A percentile compares a stretch with the other conserved stretches of the same genome.
These are phyloP conservation scores for Patella depressa DNA, from an alignment of 2,888 invertebrate genomes.

Conservation along the genomic window DNA sequence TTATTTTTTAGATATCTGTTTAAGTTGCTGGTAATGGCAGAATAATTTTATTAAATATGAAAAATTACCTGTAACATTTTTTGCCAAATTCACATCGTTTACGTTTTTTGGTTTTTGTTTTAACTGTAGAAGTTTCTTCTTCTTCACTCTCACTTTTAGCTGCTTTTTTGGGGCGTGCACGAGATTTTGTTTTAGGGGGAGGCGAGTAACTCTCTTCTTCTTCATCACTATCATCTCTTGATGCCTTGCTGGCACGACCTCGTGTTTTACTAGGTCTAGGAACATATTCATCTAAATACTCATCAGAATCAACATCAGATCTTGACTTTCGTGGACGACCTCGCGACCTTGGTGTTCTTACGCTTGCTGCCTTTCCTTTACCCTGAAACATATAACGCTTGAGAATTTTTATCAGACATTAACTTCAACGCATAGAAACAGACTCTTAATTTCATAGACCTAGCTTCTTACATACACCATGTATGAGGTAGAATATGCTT, in stretches of 20 bases:
- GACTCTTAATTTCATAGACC: no score
- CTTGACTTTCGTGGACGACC: constrained; percentile 29
- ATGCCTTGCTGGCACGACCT: constrained; percentile 40
- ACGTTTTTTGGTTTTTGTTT: constrained; percentile 31
- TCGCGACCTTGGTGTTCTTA: constrained; percentile 28
- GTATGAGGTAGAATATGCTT: no score
- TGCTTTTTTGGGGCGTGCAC: constrained; percentile 25
- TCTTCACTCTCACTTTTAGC: constrained; percentile 27
- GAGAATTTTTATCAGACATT: no score
- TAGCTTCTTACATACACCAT: no score
- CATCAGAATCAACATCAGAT: constrained; percentile 43
- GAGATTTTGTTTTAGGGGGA: constrained; percentile 24
- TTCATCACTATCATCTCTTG: constrained; percentile 24
- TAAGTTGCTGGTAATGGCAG: no score
- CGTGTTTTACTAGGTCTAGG: constrained; percentile 57
- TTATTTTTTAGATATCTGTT: no score
- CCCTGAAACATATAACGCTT: not conserved
- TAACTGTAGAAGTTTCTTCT: constrained; percentile 22
- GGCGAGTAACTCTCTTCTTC: constrained; percentile 40
- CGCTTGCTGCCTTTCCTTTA: constrained; percentile 29
- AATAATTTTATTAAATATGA: not conserved
- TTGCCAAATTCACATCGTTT: constrained; percentile 56
- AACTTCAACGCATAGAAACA: no score
- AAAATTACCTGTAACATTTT: constrained; percentile 62
- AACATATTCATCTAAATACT: constrained; percentile 52